Evolutionary conservation across 2,888 invertebrate species (phyloP).

Genomic region (Agonopterix subpropinquella): DNA sequence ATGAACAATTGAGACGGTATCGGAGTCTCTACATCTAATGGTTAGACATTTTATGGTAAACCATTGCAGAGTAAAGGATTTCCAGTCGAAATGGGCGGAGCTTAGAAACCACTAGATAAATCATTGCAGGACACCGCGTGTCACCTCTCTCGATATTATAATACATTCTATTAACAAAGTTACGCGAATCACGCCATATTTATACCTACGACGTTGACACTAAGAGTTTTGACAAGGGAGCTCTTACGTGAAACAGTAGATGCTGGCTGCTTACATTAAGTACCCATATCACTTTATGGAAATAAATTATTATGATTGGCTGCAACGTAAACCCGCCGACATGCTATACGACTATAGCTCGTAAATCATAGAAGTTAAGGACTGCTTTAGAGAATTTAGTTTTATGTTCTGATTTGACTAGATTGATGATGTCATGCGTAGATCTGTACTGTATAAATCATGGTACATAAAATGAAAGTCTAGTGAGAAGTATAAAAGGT

Average conservation of each 20-base stretch:
- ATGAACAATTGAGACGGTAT: too few relatives aligned
- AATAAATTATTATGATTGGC: conserved; percentile 51
- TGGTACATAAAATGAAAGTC: too few relatives aligned
- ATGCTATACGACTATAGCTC: conserved; percentile 17
- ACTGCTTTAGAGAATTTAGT: background rate
- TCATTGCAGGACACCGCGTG: conserved; percentile 10
- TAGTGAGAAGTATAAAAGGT: too few relatives aligned
- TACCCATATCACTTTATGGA: conserved; percentile 41
- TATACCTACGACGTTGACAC: background rate
- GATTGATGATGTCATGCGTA: conserved; percentile 16
- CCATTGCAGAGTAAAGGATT: conserved; percentile 15
- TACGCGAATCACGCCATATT: too few relatives aligned
- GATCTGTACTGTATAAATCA: background rate
- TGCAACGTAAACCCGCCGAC: conserved; percentile 22
- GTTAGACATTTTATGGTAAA: background rate
- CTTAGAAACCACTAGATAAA: conserved; percentile 12
- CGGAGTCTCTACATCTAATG: too few relatives aligned
- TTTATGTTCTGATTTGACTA: conserved; percentile 20
- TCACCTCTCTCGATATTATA: conserved; percentile 2
- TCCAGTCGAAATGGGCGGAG: conserved; percentile 10
- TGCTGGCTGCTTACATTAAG: conserved; percentile 23
- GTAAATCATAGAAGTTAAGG: conserved; percentile 11
- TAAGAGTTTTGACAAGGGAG: background rate
- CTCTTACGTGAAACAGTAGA: too few relatives aligned
- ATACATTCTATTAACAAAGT: too few relatives aligned